phyloP scores from a whole-genome alignment of 2,113 vertebrate genomes.

The Gnathonemus longibarbis region DNA sequence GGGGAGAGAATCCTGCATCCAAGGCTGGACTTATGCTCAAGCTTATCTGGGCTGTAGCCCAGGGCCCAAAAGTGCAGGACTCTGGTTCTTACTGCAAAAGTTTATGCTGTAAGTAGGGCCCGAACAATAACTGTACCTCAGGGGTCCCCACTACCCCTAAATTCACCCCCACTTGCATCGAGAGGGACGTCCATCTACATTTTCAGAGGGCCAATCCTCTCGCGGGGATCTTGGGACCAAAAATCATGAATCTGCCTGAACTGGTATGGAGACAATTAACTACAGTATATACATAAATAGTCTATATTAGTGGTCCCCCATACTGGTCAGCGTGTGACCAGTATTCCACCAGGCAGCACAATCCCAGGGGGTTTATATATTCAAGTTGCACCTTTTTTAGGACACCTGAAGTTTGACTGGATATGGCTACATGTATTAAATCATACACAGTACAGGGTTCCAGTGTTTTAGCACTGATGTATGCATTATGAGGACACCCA shows the following conservation, averaged over 20 bases:
- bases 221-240: not conserved
- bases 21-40: not conserved
- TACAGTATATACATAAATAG: not conserved
- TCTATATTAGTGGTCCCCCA: not conserved
- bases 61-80: not conserved
- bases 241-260: not conserved
- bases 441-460: not conserved
- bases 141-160: not conserved
- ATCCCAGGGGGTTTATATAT: not conserved
- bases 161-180: not conserved
- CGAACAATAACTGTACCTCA: not conserved
- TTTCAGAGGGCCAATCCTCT: not conserved
- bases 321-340: not conserved
- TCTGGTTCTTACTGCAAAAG: not conserved
- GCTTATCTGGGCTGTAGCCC: not conserved
- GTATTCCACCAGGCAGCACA: not conserved
- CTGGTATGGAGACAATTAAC: not conserved
- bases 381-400: not conserved
- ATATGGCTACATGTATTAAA: not conserved
- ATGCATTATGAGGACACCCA: not conserved
- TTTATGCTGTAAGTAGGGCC: not conserved
- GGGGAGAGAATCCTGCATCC: not conserved
- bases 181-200: not conserved
- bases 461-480: not conserved
- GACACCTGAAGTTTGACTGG: not conserved